Evolutionary conservation across 2,888 invertebrate genomes (phyloP).

Genomic region (Pachydiplax longipennis): DNA sequence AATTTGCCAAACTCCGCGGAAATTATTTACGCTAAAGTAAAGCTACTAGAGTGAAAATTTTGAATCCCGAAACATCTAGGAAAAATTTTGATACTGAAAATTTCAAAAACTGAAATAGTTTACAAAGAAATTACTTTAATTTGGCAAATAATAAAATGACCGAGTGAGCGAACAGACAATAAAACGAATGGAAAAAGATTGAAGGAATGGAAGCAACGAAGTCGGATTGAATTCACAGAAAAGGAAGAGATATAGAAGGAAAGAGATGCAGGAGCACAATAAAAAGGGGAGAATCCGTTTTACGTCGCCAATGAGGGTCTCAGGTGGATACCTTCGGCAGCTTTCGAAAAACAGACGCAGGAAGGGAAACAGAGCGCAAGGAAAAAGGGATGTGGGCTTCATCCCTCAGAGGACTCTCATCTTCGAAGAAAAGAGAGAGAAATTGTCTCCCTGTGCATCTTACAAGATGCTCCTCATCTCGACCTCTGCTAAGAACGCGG

Average conservation of each 20-base stretch:
- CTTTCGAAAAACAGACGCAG: neutral
- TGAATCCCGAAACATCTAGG: no score
- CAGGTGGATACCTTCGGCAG: neutral
- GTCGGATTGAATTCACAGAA: neutral
- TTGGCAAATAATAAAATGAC: no score
- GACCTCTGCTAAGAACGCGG: neutral
- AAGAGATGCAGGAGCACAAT: neutral
- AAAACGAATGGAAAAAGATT: neutral
- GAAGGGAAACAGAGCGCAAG: neutral
- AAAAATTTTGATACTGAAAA: no score
- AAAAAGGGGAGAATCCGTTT: neutral
- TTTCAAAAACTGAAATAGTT: no score
- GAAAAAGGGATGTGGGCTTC: neutral
- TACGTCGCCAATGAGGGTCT: neutral
- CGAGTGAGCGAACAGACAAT: neutral
- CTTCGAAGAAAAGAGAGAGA: neutral
- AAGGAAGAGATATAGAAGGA: neutral
- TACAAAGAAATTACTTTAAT: neutral
- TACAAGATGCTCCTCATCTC: neutral
- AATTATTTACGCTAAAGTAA: no score
- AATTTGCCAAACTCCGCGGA: no score
- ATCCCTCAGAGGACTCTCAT: neutral
- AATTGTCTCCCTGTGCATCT: neutral
- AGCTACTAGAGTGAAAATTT: no score
- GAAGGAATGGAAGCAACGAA: no score